These are phyloP conservation scores for Thera britannica DNA, from an alignment of 2,888 invertebrate genomes.

Conservation along the genomic window DNA sequence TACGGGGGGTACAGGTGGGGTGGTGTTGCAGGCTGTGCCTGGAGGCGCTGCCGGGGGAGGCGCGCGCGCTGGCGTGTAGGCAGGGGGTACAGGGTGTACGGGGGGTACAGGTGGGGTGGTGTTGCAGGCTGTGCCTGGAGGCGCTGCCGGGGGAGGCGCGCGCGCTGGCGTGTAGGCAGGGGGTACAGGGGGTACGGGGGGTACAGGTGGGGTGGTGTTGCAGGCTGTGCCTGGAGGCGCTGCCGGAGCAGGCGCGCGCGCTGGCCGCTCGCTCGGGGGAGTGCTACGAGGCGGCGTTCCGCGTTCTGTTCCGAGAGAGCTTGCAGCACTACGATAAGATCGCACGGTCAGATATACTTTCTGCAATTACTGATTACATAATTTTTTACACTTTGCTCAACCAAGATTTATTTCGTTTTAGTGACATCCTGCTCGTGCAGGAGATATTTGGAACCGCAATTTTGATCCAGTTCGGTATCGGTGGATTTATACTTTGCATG, in stretches of 20 bases:
- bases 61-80: too few species aligned
- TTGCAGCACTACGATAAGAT: conserved; percentile 63
- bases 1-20: too few species aligned
- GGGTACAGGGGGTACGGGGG: too few species aligned
- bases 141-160: too few species aligned
- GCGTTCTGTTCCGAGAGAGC: conserved; percentile 55
- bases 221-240: conserved; percentile 59
- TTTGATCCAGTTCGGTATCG: conserved; percentile 71
- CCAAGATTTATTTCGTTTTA: conserved; percentile 36
- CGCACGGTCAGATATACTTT: conserved; percentile 51
- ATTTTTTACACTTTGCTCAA: not conserved
- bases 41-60: too few species aligned
- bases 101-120: too few species aligned
- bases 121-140: too few species aligned
- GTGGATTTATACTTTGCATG: conserved; percentile 79
- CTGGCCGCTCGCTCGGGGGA: conserved; percentile 23
- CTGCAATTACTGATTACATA: not conserved
- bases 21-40: too few species aligned
- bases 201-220: conserved; percentile 28
- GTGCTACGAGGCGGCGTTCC: conserved; percentile 45
- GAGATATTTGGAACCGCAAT: conserved; percentile 69
- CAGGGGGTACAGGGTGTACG: too few species aligned
- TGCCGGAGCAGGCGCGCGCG: conserved; percentile 48
- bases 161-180: conserved; percentile 18
- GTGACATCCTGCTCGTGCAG: conserved; percentile 59